phyloP scores from a whole-genome alignment of 2,888 invertebrate species.

The Drosophila greeni region DNA sequence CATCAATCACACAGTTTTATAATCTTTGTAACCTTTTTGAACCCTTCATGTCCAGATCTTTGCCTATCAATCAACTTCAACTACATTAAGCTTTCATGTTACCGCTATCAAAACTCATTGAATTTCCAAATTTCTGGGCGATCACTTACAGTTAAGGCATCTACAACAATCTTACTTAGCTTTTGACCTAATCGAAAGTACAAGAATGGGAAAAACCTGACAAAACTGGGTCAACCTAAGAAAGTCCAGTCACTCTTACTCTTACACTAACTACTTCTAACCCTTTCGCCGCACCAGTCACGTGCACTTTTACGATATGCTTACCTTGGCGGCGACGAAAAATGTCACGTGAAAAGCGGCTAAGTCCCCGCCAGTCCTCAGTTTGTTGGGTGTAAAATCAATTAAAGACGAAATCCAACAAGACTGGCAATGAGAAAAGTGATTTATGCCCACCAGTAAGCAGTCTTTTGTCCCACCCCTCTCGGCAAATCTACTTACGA shows the following conservation, averaged over 20 bases:
- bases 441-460: too few relatives aligned
- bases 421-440: not conserved
- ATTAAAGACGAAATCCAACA: conserved; percentile 34
- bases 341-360: conserved; percentile 37
- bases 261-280: conserved; percentile 5
- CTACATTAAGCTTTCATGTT: conserved; percentile 10
- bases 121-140: conserved; percentile 1
- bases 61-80: conserved; percentile 17
- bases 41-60: not conserved
- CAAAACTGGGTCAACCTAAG: conserved; percentile 21
- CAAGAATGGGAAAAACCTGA: not conserved
- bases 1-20: not conserved
- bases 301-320: conserved; percentile 27
- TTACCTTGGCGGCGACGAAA: conserved; percentile 21
- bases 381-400: conserved; percentile 40
- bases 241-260: conserved; percentile 20
- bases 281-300: conserved; percentile 1
- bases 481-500: too few relatives aligned
- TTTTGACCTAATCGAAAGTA: conserved; percentile 24
- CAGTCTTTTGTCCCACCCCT: too few relatives aligned
- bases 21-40: not conserved
- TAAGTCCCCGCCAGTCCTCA: conserved; percentile 3
- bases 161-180: not conserved
- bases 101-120: conserved; percentile 3
- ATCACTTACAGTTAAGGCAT: conserved; percentile 2